A percentile compares a stretch with the other conserved stretches of the same genome.
These are phyloP conservation scores for Pygmarrhopalites habei DNA, from an alignment of 1,140 invertebrate species.

Conservation along the genomic window DNA sequence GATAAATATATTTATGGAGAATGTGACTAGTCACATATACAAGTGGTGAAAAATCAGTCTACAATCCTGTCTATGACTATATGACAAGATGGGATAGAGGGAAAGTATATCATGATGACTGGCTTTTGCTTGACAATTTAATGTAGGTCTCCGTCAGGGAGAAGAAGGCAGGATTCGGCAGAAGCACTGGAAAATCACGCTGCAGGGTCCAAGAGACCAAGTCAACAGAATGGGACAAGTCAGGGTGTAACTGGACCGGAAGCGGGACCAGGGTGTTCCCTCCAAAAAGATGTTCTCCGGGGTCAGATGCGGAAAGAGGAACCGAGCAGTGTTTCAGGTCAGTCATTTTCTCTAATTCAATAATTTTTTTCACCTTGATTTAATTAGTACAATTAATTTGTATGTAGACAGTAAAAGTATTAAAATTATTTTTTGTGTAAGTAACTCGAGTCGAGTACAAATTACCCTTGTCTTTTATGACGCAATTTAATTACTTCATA, in stretches of 20 bases:
- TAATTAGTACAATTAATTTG: too few relatives aligned
- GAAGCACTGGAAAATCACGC: constrained; percentile 30
- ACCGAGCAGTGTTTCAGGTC: constrained; percentile 53
- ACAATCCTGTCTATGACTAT: background rate
- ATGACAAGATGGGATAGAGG: background rate
- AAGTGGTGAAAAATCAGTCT: background rate
- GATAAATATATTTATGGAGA: too few relatives aligned
- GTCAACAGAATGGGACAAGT: constrained; percentile 39
- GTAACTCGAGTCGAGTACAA: background rate
- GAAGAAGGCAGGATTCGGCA: constrained; percentile 1
- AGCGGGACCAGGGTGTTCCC: background rate
- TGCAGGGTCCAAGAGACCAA: constrained; percentile 23
- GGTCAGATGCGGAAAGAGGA: constrained; percentile 44
- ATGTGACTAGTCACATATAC: background rate
- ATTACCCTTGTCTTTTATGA: background rate
- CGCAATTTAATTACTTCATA: background rate
- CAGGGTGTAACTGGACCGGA: background rate
- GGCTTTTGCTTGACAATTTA: background rate
- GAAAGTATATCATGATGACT: background rate
- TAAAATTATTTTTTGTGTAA: background rate
- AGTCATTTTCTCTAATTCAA: too few relatives aligned
- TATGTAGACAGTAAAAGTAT: background rate
- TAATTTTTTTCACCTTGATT: background rate
- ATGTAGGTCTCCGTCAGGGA: background rate
- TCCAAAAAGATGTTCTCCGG: constrained; percentile 19